Evolutionary conservation across 2,113 vertebrate species (phyloP), one percentile per base, ranked within the genome.

Genomic region (Onychostoma macrolepis): DNA sequence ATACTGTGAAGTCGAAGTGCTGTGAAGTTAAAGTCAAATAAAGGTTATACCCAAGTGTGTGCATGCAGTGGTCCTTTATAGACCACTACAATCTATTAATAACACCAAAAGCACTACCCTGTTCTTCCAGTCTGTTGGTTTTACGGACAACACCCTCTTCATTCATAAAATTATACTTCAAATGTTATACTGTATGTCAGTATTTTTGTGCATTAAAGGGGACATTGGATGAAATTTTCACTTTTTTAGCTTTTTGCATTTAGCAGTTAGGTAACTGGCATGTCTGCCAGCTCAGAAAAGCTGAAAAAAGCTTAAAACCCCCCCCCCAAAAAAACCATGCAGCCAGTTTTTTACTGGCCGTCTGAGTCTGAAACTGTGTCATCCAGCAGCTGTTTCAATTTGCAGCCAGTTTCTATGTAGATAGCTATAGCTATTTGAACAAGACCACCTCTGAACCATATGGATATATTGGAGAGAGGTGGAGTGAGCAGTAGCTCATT

Each of bases 81-180:
- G 11, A 80, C 8, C 38, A 43, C 24, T 15, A 6, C 6, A 12
- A 11, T 43, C 24, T n/a, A 4, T 19, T 4, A 28, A 77, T 43
- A 48, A 19, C 12, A 56, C 10, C 50, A 36, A 80, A 80, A 80
- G 24, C 58, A 30, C 24, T 81, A 81, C 58, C 80, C 80, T 81
- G 58, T 81, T 63, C 15, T 58, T 43, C 58, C 13, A 28, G 21
- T 65, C 24, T 80, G 21, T n/a, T 61, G 53, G 26, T 13, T 58
- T 80, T 61, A 38, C 11, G 10, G 3, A 50, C 19, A 53, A 4
- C 17, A 58, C 30, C 50, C 19, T 36, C 21, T 33, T 36, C 17
- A 17, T 26, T 41, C 30, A 41, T 80, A 9, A 28, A 63, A 80
- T 13, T 43, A n/a, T 74, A 43, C 24, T 74, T 41, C 5, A 30